Conservation (phyloP, 1,140 invertebrate species). For the Monochamus saltuarius region DNA sequence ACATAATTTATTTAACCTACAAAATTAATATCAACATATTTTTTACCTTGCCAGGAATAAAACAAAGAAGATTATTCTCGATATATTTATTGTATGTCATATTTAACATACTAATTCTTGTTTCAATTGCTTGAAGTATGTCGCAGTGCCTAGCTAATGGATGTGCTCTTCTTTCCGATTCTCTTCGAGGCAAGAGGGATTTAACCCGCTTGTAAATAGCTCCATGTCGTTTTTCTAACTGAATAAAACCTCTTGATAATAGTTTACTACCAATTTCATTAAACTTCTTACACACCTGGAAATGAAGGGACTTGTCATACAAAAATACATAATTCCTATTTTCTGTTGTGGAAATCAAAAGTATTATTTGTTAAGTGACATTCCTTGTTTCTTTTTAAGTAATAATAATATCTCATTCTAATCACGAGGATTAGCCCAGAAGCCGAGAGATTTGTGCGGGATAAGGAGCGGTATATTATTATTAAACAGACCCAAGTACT, state of each 20-base stretch:
- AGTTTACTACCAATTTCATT: constrained; percentile 72
- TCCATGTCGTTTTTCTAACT: constrained; percentile 75
- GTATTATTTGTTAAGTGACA: too few species aligned
- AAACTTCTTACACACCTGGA: constrained; percentile 79
- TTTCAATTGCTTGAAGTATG: constrained; percentile 87
- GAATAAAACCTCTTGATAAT: constrained; percentile 78
- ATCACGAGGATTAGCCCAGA: too few species aligned
- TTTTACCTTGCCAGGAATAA: constrained; percentile 86
- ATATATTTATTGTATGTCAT: constrained; percentile 92
- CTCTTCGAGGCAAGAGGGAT: constrained; percentile 77
- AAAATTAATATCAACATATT: not conserved
- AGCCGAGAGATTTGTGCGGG: too few species aligned
- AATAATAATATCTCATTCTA: too few species aligned
- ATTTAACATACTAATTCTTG: constrained; percentile 83
- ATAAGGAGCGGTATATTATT: too few species aligned
- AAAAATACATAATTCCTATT: too few species aligned
- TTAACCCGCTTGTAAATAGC: constrained; percentile 77
- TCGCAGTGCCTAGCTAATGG: constrained; percentile 82
- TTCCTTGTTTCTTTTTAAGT: too few species aligned
- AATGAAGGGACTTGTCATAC: constrained; percentile 13
- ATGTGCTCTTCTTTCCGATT: constrained; percentile 85
- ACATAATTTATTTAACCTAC: too few species aligned
- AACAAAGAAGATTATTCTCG: constrained; percentile 80
- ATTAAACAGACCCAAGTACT: too few species aligned
- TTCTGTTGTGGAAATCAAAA: too few species aligned